Evolutionary conservation across 2,113 vertebrate genomes (phyloP), one percentile per base, ranked within the genome.

Genomic region (Erythrocebus patas): DNA sequence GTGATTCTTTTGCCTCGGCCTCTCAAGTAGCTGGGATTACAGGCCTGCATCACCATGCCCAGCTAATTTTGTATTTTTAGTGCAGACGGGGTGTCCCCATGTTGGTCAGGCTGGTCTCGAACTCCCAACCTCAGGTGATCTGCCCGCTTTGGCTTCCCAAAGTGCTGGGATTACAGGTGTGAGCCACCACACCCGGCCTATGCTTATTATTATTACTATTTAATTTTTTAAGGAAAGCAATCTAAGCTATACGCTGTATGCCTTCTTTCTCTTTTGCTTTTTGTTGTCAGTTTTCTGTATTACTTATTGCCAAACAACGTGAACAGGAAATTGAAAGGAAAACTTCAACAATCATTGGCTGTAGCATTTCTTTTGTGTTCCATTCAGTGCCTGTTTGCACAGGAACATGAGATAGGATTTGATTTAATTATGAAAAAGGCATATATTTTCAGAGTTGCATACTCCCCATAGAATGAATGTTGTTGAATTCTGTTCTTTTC

Each of bases 291-390:
- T 38, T 17, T 23, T 32, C 45, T 27, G 23, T 13, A 0, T 80
- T 3, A 5, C 59, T 80, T 68, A 18, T 18, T 40, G 38, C 48
- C 40, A 38, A 61, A 10, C 35, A 10, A 5, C 4, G 32, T 12
- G 20, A 57, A 12, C 52, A 64, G 59, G 92, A 87, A 73, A 16
- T 4, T 1, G 6, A 25, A 59, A 18, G 86, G 82, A 8, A 40
- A 23, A 55, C 1, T 25, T 3, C 22, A 27, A 6, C 48, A 1
- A 0, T 9, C 22, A 0, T 9, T 0, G 1, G n/a, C 25, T 6
- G 3, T 38, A 32, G 12, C 50, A 0, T 12, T 45, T 93, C 27
- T 20, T 40, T 3, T 11, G 3, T 2, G 30, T 18, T 20, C 20
- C 27, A 48, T 30, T 30, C 20, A 0, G 55, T 32, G 27, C 93